Base-by-base conservation (phyloP, 2,797 vertebrate genomes). In the Halcyon chelicuti region DNA sequence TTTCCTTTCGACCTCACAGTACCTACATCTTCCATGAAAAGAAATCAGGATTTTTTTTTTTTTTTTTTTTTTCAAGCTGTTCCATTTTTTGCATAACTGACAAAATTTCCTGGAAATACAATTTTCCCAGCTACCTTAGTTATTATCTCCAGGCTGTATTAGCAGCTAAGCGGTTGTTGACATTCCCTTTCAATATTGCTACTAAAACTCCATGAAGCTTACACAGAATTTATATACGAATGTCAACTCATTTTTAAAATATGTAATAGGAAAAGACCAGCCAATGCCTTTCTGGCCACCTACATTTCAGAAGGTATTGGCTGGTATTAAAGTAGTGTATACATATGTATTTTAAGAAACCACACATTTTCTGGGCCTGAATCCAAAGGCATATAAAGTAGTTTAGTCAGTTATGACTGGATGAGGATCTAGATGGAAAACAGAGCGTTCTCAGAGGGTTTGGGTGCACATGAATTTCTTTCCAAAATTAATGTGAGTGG, bases 281-380 rank as follows among this genome's bases (percentile, higher is more conserved):
- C 76, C 93, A 93, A 19, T 86, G 90, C 46, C 58, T 94, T 90
- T 94, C 76, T 91, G 92, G 61, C 90, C 95, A 97, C 93, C 93
- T 95, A 90, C 89, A 39, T 95, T 93, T 94, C 76, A 88, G 86
- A 74, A 94, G 77, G 86, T 49, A 92, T 90, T 93, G 88, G 84
- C 84, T 95, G 95, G 93, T 81, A 89, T 86, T 86, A 85, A 83
- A 93, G 71, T 26, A 37, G 39, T 60, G 72, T 94, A 42, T 93
- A 86, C 78, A 71, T 52, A 90, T 90, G 85, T 93, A 91, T 96
- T 95, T 96, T 95, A 90, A 88, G 96, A 96, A 95, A 96, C 96
- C 95, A 94, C 94, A 96, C 70, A 33, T 85, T 91, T 93, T 92
- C 94, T 97, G 93, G 96, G 96, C 95, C 84, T 71, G 85, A 65